A percentile compares a stretch with the other conserved stretches of the same genome.
These are phyloP conservation scores for Syrmaticus mikado DNA, from an alignment of 2,113 vertebrate genomes.

Conservation along the genomic window DNA sequence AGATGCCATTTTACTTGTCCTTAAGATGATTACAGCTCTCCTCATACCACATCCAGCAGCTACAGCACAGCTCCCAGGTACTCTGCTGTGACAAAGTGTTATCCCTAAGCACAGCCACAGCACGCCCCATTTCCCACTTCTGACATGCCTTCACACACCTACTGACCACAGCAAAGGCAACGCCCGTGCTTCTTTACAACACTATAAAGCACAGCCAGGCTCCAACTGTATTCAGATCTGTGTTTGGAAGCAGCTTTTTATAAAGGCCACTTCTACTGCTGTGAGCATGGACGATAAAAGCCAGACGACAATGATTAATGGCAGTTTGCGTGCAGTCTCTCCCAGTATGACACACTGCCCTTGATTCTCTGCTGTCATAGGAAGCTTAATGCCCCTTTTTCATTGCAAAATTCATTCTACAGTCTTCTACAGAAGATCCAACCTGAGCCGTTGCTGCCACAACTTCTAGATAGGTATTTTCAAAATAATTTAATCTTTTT, in stretches of 20 bases:
- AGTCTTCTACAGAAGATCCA: neutral
- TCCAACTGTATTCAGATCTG: neutral
- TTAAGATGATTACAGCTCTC: neutral
- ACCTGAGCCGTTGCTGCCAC: too few species aligned
- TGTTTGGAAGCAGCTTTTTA: neutral
- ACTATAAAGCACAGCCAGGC: neutral
- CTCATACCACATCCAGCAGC: neutral
- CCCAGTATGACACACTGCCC: neutral
- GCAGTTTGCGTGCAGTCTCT: fast-evolving
- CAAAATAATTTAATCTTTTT: neutral
- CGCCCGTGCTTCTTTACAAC: too few species aligned
- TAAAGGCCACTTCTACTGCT: neutral
- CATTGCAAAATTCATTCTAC: neutral
- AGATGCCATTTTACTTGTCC: neutral
- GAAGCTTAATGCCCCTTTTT: neutral
- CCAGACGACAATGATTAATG: neutral
- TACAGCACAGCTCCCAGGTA: too few species aligned
- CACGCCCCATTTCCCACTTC: neutral
- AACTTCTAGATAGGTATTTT: neutral
- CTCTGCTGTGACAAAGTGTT: fast-evolving
- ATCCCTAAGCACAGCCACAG: neutral
- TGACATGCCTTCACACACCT: fast-evolving
- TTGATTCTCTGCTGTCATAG: neutral
- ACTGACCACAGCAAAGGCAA: neutral
- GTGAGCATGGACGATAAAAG: neutral